Base-by-base conservation (phyloP, 1,140 invertebrate genomes). In the Heliconius nattereri region DNA sequence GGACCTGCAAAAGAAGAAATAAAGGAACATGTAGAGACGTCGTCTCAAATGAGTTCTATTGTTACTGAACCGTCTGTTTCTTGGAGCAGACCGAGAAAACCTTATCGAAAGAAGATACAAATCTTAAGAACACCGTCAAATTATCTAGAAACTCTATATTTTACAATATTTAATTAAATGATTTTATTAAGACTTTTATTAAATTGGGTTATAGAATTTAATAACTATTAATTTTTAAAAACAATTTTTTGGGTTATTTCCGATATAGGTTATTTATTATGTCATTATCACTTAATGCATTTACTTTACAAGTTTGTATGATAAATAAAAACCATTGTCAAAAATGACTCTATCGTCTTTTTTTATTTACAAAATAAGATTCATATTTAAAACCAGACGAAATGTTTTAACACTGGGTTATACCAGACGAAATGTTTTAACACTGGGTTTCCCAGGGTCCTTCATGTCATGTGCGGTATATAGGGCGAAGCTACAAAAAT, bases 31-130 rank as follows among this genome's bases (percentile, higher is more conserved):
- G 75, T 66, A 70, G 16, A 82, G 71, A 32, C 75, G 9, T 29
- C 52, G 20, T 75, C 45, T 49, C 75, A 77, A 40, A 71, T 81
- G 13, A 71, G 73, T 23, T 79, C 49, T 49, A 70, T 79, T 9
- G 52, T 81, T n/a, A 87, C 86, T 7, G 89, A 90, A 76, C 60
- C 84, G 54, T 83, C 87, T 3, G 71, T 89, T 35, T 84, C 86
- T n/a, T 89, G 86, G 86, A 87, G 83, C 0, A 73, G 88, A 45
- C 86, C 84, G 2, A 86, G 81, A 74, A 86, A 81, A 78, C 74
- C 49, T 13, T 76, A 86, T 66, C 70, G 83, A 71, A 79, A 81
- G 60, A 84, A 83, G 45, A 37, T 37, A 23, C 45, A 77, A 45
- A 9, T 73, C n/a, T 7, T 76, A 7, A 75, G 57, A 54, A 78